Percentiles rank a stretch among this genome's conserved stretches.
Evolutionary conservation across 2,797 vertebrate genomes (phyloP).

Genomic region (Taenioides sp.): DNA sequence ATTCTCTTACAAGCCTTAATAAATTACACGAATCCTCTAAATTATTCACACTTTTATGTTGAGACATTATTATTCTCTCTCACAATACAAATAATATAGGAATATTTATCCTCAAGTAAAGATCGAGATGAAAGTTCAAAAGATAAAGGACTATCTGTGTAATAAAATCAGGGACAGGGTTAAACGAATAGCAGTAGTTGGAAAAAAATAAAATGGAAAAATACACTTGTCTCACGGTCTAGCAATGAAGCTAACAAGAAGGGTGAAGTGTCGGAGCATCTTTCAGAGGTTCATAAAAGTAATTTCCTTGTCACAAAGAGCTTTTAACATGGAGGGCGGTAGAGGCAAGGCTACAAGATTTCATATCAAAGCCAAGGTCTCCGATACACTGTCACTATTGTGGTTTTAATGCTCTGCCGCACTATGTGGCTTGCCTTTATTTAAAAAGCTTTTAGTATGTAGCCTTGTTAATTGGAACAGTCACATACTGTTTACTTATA

Average conservation of each 20-base stretch:
- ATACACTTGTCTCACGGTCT: slow-evolving; percentile 50
- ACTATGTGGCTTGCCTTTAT: slow-evolving; percentile 55
- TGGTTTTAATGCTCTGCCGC: slow-evolving; percentile 58
- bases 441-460: slow-evolving; percentile 67
- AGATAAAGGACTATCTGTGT: slow-evolving; percentile 33
- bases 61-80: slow-evolving; percentile 8
- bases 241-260: slow-evolving; percentile 58
- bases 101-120: slow-evolving; percentile 20
- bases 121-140: slow-evolving; percentile 34
- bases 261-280: slow-evolving; percentile 61
- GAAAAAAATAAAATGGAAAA: slow-evolving; percentile 12
- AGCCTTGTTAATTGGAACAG: slow-evolving; percentile 69
- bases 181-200: slow-evolving; percentile 27
- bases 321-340: slow-evolving; percentile 73
- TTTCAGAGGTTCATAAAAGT: slow-evolving; percentile 77
- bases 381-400: slow-evolving; percentile 63
- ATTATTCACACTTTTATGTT: slow-evolving; percentile 20
- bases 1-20: slow-evolving; percentile 27
- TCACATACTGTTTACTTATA: slow-evolving; percentile 50
- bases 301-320: slow-evolving; percentile 78
- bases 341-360: slow-evolving; percentile 71
- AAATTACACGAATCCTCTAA: slow-evolving; percentile 15
- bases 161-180: slow-evolving; percentile 36
- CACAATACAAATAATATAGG: slow-evolving; percentile 3
- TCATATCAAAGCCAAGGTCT: slow-evolving; percentile 75